Evolutionary conservation across 1,140 invertebrate species (phyloP).

Genomic region (Choristoneura fumiferana): DNA sequence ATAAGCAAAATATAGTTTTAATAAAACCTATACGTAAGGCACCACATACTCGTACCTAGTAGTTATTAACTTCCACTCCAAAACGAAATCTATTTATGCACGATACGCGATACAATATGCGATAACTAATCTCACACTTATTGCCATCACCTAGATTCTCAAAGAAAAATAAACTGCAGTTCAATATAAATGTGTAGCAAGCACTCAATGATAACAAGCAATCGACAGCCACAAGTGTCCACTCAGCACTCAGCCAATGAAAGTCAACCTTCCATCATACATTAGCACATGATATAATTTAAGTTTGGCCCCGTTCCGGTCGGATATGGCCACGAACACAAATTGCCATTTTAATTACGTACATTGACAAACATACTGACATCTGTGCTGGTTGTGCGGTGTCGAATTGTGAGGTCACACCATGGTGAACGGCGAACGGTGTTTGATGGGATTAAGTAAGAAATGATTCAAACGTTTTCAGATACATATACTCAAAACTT

Average conservation of each 20-base stretch:
- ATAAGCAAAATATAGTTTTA: no score
- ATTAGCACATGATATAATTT: conserved; percentile 20
- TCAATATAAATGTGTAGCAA: neutral
- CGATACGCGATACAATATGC: neutral
- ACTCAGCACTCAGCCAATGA: conserved; percentile 3
- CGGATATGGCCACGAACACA: conserved; percentile 20
- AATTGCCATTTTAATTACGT: conserved; percentile 26
- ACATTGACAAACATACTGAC: conserved; percentile 12
- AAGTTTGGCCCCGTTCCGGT: conserved; percentile 8
- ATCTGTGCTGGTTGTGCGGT: neutral
- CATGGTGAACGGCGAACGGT: no score
- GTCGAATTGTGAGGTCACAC: conserved; percentile 24
- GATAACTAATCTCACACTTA: conserved; percentile 10
- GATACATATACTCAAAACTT: no score
- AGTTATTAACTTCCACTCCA: no score
- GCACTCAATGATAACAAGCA: conserved; percentile 14
- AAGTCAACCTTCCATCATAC: conserved; percentile 23
- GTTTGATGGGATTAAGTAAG: conserved; percentile 11
- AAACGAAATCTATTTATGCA: neutral
- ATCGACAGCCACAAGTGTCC: neutral
- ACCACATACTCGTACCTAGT: no score
- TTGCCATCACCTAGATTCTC: conserved; percentile 1
- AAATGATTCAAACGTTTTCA: no score
- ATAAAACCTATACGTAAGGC: no score
- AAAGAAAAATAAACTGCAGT: conserved; percentile 3